Evolutionary conservation across 2,888 invertebrate genomes (phyloP).

Genomic region (Coleophora flavipennella): DNA sequence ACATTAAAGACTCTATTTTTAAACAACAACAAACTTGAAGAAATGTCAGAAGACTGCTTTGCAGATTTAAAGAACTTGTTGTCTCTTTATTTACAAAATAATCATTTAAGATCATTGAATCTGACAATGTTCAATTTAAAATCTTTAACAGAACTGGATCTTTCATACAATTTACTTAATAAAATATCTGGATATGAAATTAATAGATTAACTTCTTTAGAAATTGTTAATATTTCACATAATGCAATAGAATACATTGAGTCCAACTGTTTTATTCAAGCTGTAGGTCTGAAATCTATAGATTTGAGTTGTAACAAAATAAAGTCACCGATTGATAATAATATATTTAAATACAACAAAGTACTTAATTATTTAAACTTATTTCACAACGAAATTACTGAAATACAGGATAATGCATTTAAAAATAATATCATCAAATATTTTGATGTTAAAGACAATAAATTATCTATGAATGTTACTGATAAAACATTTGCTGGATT

Average conservation of each 20-base stretch:
- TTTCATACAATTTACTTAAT: slow-evolving; percentile 36
- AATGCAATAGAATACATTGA: slow-evolving; percentile 41
- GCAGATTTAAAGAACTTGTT: slow-evolving; percentile 26
- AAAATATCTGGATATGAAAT: slow-evolving; percentile 38
- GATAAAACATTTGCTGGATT: slow-evolving; percentile 40
- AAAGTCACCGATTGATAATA: slow-evolving; percentile 29
- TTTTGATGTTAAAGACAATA: slow-evolving; percentile 42
- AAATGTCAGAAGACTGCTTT: slow-evolving; percentile 35
- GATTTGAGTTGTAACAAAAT: slow-evolving; percentile 49
- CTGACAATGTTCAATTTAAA: slow-evolving; percentile 37
- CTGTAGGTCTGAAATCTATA: slow-evolving; percentile 26
- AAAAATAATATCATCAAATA: slow-evolving; percentile 29
- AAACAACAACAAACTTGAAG: slow-evolving; percentile 33
- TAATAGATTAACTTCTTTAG: slow-evolving; percentile 33
- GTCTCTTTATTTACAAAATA: slow-evolving; percentile 32
- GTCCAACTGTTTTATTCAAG: slow-evolving; percentile 40
- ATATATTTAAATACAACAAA: slow-evolving; percentile 39
- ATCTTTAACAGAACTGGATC: slow-evolving; percentile 30
- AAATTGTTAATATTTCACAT: slow-evolving; percentile 39
- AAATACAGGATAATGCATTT: slow-evolving; percentile 39
- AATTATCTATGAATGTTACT: slow-evolving; percentile 32
- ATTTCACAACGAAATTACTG: slow-evolving; percentile 34
- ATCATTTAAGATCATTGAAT: slow-evolving; percentile 35
- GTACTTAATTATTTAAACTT: slow-evolving; percentile 37
- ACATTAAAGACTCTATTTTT: slow-evolving; percentile 34